Evolutionary conservation across 2,888 invertebrate species (phyloP).

Genomic region (Nomada lathburiana): DNA sequence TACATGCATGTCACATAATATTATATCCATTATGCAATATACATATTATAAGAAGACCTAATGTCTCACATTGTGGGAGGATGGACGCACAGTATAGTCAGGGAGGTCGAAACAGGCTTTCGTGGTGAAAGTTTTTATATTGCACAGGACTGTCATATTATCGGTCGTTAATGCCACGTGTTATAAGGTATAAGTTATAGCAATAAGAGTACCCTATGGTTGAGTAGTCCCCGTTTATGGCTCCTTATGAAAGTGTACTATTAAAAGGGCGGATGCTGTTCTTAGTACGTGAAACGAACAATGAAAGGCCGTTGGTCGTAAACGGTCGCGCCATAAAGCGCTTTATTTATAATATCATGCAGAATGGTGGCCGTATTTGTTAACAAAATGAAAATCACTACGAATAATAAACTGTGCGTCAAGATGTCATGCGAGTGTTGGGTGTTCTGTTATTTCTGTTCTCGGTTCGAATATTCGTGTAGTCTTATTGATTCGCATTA

Average conservation of each 20-base stretch:
- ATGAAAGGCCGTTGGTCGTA: conserved; percentile 33
- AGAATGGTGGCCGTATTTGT: conserved; percentile 1
- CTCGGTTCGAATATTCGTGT: too few species aligned
- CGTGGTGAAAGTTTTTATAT: conserved; percentile 70
- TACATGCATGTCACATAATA: too few species aligned
- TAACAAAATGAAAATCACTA: not conserved
- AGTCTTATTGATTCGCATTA: not conserved
- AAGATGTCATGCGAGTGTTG: too few species aligned
- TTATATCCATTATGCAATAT: too few species aligned
- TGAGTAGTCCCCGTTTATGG: conserved; percentile 63
- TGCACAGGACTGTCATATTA: conserved; percentile 72
- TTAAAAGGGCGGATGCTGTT: conserved; percentile 67
- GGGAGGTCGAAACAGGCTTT: conserved; percentile 45
- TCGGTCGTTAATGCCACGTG: conserved; percentile 71
- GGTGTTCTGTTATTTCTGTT: too few species aligned
- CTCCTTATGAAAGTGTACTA: conserved; percentile 70
- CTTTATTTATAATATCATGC: conserved; percentile 39
- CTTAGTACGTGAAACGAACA: conserved; percentile 52
- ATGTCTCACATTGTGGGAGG: conserved; percentile 31
- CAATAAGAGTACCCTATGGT: conserved; percentile 61
- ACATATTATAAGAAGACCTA: conserved; percentile 12
- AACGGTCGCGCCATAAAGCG: conserved; percentile 38
- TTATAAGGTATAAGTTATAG: conserved; percentile 71
- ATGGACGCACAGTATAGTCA: conserved; percentile 49
- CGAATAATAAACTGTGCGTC: not conserved